Evolutionary conservation across 2,888 invertebrate genomes (phyloP).

Genomic region (Tillus elongatus): DNA sequence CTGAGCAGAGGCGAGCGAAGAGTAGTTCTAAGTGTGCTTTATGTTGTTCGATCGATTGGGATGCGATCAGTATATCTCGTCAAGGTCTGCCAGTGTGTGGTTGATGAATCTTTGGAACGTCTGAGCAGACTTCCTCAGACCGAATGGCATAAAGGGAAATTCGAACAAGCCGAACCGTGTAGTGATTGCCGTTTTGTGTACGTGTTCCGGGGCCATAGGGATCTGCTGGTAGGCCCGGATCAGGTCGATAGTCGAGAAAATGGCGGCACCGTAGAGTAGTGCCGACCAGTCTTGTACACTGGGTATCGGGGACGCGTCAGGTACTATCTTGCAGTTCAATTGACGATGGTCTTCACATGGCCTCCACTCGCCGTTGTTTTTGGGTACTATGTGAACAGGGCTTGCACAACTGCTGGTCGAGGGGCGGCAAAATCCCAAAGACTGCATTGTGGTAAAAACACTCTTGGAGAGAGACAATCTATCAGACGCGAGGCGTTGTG

Average conservation of each 20-base stretch:
- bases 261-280: conserved; percentile 14
- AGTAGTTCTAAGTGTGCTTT: too few relatives aligned
- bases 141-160: conserved; percentile 7
- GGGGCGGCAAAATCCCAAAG: not conserved
- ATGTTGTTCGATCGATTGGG: too few relatives aligned
- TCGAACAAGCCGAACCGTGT: not conserved
- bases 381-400: conserved; percentile 23
- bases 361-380: conserved; percentile 23
- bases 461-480: conserved; percentile 1
- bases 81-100: not conserved
- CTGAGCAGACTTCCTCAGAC: conserved; percentile 6
- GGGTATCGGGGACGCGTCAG: conserved; percentile 31
- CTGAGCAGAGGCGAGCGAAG: too few relatives aligned
- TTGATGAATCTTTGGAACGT: conserved; percentile 6
- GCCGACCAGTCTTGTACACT: not conserved
- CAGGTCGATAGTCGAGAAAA: too few relatives aligned
- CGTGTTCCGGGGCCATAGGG: conserved; percentile 2
- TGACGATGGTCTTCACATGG: conserved; percentile 35
- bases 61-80: too few relatives aligned
- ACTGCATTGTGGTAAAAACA: conserved; percentile 3
- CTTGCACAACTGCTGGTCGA: conserved; percentile 4
- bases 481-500: not conserved
- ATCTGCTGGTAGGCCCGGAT: conserved; percentile 9
- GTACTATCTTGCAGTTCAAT: conserved; percentile 28
- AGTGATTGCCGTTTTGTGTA: conserved; percentile 3